A percentile compares a stretch with the other conserved stretches of the same genome.
Conservation (phyloP, 1,140 invertebrate species). For the Vanessa atalanta region DNA sequence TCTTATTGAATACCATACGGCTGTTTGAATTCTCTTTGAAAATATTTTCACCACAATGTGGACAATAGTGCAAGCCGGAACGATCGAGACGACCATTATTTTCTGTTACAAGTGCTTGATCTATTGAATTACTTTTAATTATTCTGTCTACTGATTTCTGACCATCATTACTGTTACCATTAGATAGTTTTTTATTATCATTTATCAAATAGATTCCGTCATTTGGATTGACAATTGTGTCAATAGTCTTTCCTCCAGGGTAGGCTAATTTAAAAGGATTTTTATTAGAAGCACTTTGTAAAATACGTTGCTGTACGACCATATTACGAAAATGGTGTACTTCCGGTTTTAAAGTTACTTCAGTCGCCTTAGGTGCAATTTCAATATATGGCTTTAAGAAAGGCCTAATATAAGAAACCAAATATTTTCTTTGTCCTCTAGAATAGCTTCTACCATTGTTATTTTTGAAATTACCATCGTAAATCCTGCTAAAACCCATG, state of each 20-base stretch:
- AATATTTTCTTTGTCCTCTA: neutral
- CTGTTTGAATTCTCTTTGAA: neutral
- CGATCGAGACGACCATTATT: neutral
- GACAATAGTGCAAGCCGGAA: neutral
- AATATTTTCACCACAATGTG: neutral
- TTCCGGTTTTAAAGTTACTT: neutral
- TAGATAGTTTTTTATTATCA: neutral
- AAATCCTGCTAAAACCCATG: neutral
- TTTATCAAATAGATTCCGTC: too few relatives aligned
- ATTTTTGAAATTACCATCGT: neutral
- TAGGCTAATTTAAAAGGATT: neutral
- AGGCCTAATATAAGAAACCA: neutral
- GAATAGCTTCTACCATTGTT: neutral
- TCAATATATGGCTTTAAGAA: neutral
- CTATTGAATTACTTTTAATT: neutral
- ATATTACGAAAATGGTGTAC: neutral
- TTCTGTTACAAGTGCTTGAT: neutral
- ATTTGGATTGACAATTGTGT: neutral
- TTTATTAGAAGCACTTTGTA: neutral
- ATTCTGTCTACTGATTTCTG: neutral
- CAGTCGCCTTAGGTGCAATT: neutral
- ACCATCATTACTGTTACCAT: neutral
- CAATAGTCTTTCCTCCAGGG: neutral
- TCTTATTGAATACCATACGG: neutral
- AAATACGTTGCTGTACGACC: too few relatives aligned